Conservation (phyloP, 2,888 invertebrate species). For the Muscina levida region DNA sequence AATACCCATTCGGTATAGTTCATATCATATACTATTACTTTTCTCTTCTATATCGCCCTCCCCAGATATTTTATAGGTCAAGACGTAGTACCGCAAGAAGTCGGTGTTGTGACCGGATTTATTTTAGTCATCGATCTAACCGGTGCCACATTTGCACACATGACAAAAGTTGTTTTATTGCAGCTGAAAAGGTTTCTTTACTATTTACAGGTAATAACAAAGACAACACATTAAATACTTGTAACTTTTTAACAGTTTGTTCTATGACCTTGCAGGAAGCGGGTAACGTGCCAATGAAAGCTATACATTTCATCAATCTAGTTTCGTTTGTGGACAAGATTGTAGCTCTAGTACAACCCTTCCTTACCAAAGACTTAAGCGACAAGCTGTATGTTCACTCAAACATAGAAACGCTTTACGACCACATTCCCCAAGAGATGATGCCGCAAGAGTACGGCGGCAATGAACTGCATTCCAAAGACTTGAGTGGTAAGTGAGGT, state of each 20-base stretch:
- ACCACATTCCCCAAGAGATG: conserved; percentile 82
- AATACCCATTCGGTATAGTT: no score
- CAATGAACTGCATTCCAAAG: conserved; percentile 74
- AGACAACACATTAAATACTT: background rate
- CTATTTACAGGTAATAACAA: conserved; percentile 82
- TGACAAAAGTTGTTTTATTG: conserved; percentile 83
- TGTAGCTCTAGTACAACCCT: conserved; percentile 85
- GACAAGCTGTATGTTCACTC: conserved; percentile 82
- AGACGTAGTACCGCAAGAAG: conserved; percentile 82
- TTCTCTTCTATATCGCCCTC: no score
- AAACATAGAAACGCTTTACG: conserved; percentile 79
- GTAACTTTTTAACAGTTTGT: background rate
- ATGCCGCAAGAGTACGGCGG: conserved; percentile 86
- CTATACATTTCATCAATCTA: conserved; percentile 86
- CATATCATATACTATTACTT: no score
- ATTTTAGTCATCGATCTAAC: conserved; percentile 84
- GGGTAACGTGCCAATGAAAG: conserved; percentile 85
- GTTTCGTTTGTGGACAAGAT: conserved; percentile 86
- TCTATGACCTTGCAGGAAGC: conserved; percentile 81
- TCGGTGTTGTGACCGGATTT: conserved; percentile 83
- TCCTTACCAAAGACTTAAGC: conserved; percentile 85
- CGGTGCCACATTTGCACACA: conserved; percentile 83
- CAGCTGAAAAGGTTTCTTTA: conserved; percentile 85
- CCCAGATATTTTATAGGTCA: conserved; percentile 81
- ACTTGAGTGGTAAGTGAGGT: conserved; percentile 73